Evolutionary conservation across 1,140 invertebrate genomes (phyloP).

Genomic region (Berghia stephanieae): DNA sequence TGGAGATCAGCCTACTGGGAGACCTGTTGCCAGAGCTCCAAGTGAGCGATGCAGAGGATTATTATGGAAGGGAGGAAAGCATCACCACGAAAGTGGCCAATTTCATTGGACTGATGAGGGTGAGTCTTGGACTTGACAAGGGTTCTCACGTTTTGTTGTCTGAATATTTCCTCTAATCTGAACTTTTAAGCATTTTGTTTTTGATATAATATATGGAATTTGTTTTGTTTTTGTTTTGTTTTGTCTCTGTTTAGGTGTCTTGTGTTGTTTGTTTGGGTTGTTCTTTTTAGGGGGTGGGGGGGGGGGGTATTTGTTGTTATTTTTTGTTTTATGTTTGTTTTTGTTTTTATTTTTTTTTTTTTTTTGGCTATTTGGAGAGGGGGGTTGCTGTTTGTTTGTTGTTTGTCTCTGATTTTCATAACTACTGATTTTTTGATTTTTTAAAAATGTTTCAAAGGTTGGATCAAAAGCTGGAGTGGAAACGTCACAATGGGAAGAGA

Average conservation of each 20-base stretch:
- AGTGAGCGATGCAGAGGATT: constrained; percentile 31
- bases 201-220: no score
- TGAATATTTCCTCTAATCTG: no score
- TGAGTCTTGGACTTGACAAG: constrained; percentile 27
- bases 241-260: no score
- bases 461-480: not conserved
- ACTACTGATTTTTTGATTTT: no score
- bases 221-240: no score
- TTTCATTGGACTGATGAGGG: constrained; percentile 35
- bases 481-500: constrained; percentile 26
- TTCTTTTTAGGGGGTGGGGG: no score
- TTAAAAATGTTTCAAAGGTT: constrained; percentile 24
- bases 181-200: no score
- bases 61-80: constrained; percentile 33
- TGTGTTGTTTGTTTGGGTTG: no score
- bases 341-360: no score
- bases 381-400: not conserved
- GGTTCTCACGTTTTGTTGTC: no score
- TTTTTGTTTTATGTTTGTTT: no score
- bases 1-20: constrained; percentile 46
- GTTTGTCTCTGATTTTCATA: not conserved
- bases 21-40: constrained; percentile 34
- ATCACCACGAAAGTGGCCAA: constrained; percentile 22
- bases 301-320: no score
- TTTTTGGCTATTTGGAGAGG: not conserved